Conservation (phyloP, 2,113 vertebrate species). For the Ursus arctos region DNA sequence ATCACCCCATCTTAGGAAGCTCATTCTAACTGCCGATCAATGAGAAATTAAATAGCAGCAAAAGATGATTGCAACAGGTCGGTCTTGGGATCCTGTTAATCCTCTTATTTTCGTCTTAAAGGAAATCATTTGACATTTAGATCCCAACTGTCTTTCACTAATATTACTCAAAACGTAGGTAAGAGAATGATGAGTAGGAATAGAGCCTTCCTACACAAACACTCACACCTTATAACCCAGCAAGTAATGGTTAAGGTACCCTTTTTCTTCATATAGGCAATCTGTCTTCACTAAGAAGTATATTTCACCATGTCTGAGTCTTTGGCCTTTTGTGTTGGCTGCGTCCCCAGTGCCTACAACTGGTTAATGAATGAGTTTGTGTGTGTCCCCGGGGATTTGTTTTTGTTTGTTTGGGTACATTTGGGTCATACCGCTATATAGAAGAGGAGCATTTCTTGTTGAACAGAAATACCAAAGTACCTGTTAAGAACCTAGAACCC, state of each 20-base stretch:
- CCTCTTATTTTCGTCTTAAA: neutral
- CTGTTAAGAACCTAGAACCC: neutral
- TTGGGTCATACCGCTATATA: neutral
- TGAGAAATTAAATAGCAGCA: too few species aligned
- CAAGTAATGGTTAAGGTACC: neutral
- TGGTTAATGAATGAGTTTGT: neutral
- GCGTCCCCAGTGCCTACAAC: too few species aligned
- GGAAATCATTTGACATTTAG: neutral
- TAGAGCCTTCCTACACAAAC: rapidly evolving
- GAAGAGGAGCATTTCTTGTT: neutral
- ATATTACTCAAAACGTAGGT: neutral
- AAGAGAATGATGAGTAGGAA: neutral
- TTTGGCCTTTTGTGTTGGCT: neutral
- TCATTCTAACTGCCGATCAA: neutral
- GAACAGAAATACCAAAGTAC: neutral
- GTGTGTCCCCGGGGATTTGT: neutral
- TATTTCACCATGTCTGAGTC: neutral
- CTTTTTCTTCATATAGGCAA: neutral
- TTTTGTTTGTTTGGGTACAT: neutral
- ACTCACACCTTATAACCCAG: neutral
- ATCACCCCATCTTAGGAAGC: neutral
- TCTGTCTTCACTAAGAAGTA: neutral
- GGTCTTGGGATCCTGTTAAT: neutral
- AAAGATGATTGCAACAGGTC: neutral
- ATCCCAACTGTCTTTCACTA: too few species aligned